A percentile compares a stretch with the other conserved stretches of the same genome.
Conservation (phyloP, 2,113 vertebrate genomes). For the Ageneiosus marmoratus region DNA sequence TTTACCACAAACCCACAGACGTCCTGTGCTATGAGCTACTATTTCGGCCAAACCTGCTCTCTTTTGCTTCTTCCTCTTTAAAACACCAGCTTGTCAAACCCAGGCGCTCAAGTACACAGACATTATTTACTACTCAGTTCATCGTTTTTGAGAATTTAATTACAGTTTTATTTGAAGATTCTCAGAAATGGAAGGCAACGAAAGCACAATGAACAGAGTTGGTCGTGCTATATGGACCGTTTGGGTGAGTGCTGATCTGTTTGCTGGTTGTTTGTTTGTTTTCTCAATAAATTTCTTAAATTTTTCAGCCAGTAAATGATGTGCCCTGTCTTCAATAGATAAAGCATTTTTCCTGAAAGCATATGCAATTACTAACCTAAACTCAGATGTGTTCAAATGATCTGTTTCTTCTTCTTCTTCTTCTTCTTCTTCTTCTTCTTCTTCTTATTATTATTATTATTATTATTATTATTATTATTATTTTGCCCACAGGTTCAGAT, state of each 20-base stretch:
- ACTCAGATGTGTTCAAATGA: neutral
- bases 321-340: neutral
- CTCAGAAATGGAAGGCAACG: constrained; percentile 62
- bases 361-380: neutral
- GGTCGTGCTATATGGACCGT: constrained; percentile 68
- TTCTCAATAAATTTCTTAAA: neutral
- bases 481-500: neutral
- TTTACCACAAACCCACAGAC: constrained; percentile 27
- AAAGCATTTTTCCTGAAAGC: neutral
- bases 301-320: neutral
- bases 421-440: no score
- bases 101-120: constrained; percentile 52
- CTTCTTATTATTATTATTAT: neutral
- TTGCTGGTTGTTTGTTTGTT: neutral
- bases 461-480: neutral
- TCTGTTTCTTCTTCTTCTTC: no score
- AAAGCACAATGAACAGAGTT: constrained; percentile 45
- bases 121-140: neutral
- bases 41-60: neutral
- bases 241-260: constrained; percentile 65
- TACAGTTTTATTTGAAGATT: neutral
- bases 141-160: neutral
- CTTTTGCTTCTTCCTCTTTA: constrained; percentile 58
- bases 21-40: neutral
- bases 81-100: constrained; percentile 43